phyloP scores from a whole-genome alignment of 2,113 vertebrate genomes.

The Silurus asotus region DNA sequence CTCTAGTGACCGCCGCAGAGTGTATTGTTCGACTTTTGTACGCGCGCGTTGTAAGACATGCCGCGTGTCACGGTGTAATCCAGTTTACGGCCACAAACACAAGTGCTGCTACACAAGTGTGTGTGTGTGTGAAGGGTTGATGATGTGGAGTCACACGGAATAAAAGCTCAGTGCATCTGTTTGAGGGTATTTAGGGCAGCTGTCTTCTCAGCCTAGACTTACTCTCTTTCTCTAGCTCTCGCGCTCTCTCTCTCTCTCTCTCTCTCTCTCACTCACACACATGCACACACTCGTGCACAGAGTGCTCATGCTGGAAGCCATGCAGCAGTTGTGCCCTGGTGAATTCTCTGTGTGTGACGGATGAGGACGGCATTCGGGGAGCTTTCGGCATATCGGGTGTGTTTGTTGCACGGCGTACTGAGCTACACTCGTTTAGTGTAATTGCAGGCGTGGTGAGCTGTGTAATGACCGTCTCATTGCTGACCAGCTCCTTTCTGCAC shows the following conservation, averaged over 20 bases:
- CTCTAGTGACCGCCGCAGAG: background rate
- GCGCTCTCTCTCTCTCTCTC: background rate
- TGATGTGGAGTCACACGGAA: conserved; percentile 22
- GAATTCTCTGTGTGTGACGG: background rate
- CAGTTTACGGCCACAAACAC: conserved; percentile 26
- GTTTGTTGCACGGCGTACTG: conserved; percentile 9
- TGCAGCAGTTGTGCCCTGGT: background rate
- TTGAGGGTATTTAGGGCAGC: conserved; percentile 39
- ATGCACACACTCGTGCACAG: background rate
- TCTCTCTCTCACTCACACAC: background rate
- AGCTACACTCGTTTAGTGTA: conserved; percentile 28
- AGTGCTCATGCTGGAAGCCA: background rate
- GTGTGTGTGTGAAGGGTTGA: background rate
- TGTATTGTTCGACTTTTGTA: background rate
- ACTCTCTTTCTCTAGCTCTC: no score
- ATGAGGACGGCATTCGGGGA: background rate
- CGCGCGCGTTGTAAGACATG: background rate
- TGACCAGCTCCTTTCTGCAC: conserved; percentile 37
- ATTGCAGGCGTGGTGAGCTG: conserved; percentile 45
- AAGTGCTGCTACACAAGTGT: conserved; percentile 27
- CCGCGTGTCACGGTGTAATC: conserved; percentile 14
- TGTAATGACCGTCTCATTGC: conserved; percentile 35
- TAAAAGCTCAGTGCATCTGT: conserved; percentile 40
- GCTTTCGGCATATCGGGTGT: background rate
- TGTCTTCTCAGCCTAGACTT: conserved; percentile 18